These are phyloP conservation scores for Halocaridina rubra DNA, from an alignment of 2,888 invertebrate species.

Conservation along the genomic window DNA sequence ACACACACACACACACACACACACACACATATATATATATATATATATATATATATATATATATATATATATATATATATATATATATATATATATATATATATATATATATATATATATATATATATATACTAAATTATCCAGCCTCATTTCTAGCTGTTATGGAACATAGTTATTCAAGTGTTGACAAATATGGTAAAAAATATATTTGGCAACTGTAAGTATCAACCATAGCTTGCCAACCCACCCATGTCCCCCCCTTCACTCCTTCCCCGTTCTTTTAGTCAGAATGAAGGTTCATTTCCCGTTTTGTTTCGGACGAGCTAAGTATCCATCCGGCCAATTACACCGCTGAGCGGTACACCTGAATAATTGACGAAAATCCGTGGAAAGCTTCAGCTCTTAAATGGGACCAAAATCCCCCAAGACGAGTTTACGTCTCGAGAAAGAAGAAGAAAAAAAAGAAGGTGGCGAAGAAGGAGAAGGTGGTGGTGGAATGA, in stretches of 20 bases:
- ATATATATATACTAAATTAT: too few relatives aligned
- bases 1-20: too few relatives aligned
- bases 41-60: too few relatives aligned
- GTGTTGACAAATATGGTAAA: conserved; percentile 21
- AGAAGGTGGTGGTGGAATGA: not conserved
- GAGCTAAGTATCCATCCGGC: conserved; percentile 41
- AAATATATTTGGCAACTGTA: conserved; percentile 35
- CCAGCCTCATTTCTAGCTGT: not conserved
- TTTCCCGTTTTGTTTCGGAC: conserved; percentile 54
- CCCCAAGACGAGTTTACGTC: conserved; percentile 53
- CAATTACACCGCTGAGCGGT: conserved; percentile 52
- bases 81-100: too few relatives aligned
- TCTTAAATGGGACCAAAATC: conserved; percentile 57
- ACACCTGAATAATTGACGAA: conserved; percentile 53
- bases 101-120: too few relatives aligned
- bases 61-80: too few relatives aligned
- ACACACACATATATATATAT: too few relatives aligned
- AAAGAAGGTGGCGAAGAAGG: not conserved
- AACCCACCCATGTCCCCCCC: not conserved
- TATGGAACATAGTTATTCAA: too few relatives aligned
- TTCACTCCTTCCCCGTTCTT: conserved; percentile 23
- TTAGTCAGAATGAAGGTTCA: conserved; percentile 35
- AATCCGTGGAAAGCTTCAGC: conserved; percentile 35
- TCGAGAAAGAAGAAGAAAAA: not conserved
- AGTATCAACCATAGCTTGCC: conserved; percentile 38